Evolutionary conservation across 2,888 invertebrate genomes (phyloP), one percentile per base, ranked within the genome.

Genomic region (Torymus aiolomorphi): DNA sequence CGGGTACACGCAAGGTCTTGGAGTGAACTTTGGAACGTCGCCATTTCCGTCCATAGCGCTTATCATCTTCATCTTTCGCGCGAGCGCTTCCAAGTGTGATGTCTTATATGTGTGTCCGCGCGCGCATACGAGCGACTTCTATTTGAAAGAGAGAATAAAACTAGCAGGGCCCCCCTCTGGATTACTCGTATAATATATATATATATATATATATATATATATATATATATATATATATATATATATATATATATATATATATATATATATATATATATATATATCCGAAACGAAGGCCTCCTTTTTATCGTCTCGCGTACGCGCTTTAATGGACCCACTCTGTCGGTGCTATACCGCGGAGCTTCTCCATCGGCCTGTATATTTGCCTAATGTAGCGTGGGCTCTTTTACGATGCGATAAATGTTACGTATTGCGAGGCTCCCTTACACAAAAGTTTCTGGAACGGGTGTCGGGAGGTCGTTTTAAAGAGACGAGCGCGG

Each of bases 1-100:
- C 42, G 42, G 42, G 42, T 42, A 42, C 42, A 42, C 14, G 67
- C 76, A 80, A 80, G 80, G 76, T 80, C 76, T 76, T 52, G 16
- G 13, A 67, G 67, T 80, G 72, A 76, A 80, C 76, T 80, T 80
- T 80, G 80, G 76, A 76, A 80, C 76, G 61, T 62, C 52, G 80
- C 80, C 80, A 76, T 80, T 76, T 80, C 59, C 59, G 56, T 24
- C 31, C 56, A n/a, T 57, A 56, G 62, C 18, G 80, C 51, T 67
- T 71, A 76, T 76, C 76, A 61, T 69, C 65, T 62, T 31, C 77
- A 66, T 66, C 66, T 73, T 49, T 67, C 56, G 42, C 62, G 5
- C 20, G 1, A 65, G 65, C 31, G 59, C 63, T 77, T 57, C n/a
- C 51, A 24, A 20, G 18, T 69, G 10, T 42, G 42, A 42, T 42